Base-by-base conservation (phyloP, 2,797 vertebrate genomes). In the Brachyalestes nurse region DNA sequence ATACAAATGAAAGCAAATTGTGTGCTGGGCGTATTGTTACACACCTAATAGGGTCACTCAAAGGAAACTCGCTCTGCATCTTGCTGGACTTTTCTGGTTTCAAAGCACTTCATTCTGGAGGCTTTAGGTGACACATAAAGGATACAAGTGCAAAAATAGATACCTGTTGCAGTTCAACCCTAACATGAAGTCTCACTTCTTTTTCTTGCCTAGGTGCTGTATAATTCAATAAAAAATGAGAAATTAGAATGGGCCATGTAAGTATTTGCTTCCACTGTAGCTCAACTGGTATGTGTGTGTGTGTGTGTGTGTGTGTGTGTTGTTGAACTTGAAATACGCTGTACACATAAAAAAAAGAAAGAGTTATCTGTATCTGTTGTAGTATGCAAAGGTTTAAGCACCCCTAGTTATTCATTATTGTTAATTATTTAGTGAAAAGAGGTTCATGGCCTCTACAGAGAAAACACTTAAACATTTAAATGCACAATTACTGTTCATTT, bases 211-310 rank as follows among this genome's bases (percentile, higher is more conserved):
- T 93, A 99, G 97, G 91, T 96, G 69, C 93, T 99, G 67, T 98
- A 99, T 87, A 98, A 97, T 92, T 99, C 97, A 40, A 98, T 99
- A 93, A 99, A 97, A 94, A 99, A 98, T 53, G 97, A 99, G 90
- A 99, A 99, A 91, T 95, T 99, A 40, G 97, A 99, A 88, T 98
- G 97, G 97, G 97, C 97, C 73, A 96, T 99, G 97, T 99, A 93
- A 99, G 97, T 97, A 94, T 78, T 60, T 25, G n/a, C 82, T 77
- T 70, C 19, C 70, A 66, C 53, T 74, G 40, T 28, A 16, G 53
- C n/a, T 21, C 65, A 69, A 2, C 21, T 6, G 25, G 5, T 55
- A 19, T 67, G 73, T 42, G 47, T 64, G 74, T 77, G 58, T 64
- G 40, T 76, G 53, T 76, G 38, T 76, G 53, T 25, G 69, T 73